Base-by-base conservation (phyloP, 92 coral and sea anemone genomes). In the Porites cylindrica region DNA sequence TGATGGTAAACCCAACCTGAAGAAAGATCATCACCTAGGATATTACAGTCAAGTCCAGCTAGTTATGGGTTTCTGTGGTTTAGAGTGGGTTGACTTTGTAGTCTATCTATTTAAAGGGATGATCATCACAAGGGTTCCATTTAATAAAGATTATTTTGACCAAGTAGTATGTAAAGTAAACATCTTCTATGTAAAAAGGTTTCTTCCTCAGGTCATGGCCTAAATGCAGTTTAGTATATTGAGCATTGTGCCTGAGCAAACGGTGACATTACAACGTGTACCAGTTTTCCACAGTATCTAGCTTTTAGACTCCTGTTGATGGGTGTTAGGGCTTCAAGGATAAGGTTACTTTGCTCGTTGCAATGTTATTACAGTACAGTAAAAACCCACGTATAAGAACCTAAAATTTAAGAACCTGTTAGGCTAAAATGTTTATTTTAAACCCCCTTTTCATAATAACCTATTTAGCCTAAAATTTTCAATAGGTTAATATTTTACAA, bases 11-110 rank as follows among this genome's bases (percentile, higher is more conserved):
- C 29, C 29, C 29, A 26, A 26, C 29, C 29, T 26, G 29, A 26
- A 26, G 29, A 26, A 26, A 1, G 29, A 26, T 26, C 29, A 1
- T 26, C 29, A 26, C 29, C 29, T 26, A 26, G 29, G 29, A 26
- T 26, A 26, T 26, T 26, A 90, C 75, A 83, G 86, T 72, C 92
- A 83, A 83, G 66, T 89, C 66, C 91, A 87, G 78, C 52, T 87
- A 70, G 91, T 76, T 9, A 87, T 87, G 91, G 91, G 91, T 67
- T 87, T 87, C 53, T 54, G 79, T 67, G 69, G 78, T 8, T 50
- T 74, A 70, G 43, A 70, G 72, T 87, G 76, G 52, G 71, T 20
- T 81, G 88, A 87, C 85, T 87, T 87, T 87, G 79, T 82, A 20
- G 87, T 86, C 14, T 86, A 86, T 43, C 47, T 51, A 52, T 80